A percentile compares a stretch with the other conserved stretches of the same genome.
These are phyloP conservation scores for Cantharis nigra DNA, from an alignment of 2,888 invertebrate genomes.

Conservation along the genomic window DNA sequence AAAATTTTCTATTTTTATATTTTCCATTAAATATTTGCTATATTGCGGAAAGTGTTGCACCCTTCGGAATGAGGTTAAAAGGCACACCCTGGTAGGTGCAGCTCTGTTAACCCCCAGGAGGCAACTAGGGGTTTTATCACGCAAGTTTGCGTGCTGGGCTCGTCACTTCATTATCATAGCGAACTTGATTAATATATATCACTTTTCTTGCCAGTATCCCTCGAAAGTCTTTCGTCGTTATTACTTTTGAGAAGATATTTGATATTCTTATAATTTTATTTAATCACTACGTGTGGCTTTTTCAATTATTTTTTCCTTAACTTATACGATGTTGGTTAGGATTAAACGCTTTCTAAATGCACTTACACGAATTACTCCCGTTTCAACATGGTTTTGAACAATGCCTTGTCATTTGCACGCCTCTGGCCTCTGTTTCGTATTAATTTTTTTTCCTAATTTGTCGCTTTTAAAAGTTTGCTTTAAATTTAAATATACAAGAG, in stretches of 20 bases:
- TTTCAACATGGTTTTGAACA: background rate
- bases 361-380: background rate
- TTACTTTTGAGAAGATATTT: background rate
- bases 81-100: constrained; percentile 56
- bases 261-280: background rate
- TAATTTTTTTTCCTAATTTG: background rate
- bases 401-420: background rate
- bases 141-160: constrained; percentile 35
- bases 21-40: background rate
- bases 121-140: constrained; percentile 43
- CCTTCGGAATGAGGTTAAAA: constrained; percentile 32
- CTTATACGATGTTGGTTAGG: background rate
- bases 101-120: constrained; percentile 44
- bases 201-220: constrained; percentile 9
- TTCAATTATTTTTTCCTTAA: background rate
- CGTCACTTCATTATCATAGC: constrained; percentile 31
- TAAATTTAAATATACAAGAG: background rate
- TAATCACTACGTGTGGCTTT: background rate
- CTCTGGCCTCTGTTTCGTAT: background rate
- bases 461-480: background rate
- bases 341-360: background rate
- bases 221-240: background rate
- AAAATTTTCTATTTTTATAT: background rate
- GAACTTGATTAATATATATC: constrained; percentile 34
- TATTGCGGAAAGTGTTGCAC: constrained; percentile 18